Evolutionary conservation across 92 coral and sea anemone species (phyloP).

Genomic region (Palythoa heliodiscus): DNA sequence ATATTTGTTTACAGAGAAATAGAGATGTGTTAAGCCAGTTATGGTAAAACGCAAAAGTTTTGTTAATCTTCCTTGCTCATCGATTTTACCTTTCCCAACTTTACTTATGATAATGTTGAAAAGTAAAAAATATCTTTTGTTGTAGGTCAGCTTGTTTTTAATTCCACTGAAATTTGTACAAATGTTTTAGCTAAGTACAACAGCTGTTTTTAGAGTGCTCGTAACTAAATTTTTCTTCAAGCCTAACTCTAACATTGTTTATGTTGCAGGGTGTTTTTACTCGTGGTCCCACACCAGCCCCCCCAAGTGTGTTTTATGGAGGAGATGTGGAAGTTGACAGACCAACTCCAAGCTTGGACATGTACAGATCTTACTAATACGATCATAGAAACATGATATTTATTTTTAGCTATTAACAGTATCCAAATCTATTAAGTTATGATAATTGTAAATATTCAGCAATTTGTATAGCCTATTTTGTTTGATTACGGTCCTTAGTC

Average conservation of each 20-base stretch:
- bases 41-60: no score
- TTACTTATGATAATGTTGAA: no score
- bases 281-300: conserved; percentile 77
- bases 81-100: no score
- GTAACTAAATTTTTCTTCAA: no score
- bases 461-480: background rate
- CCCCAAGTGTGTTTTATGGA: conserved; percentile 88
- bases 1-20: no score
- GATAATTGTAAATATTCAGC: background rate
- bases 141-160: no score
- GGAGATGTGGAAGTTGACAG: conserved; percentile 97
- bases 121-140: no score
- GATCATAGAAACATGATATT: background rate
- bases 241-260: background rate
- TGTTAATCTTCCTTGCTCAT: no score
- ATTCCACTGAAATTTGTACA: no score
- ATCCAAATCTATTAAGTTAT: background rate
- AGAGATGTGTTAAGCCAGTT: no score
- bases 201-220: background rate
- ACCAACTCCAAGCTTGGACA: conserved; percentile 9
- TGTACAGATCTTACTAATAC: conserved; percentile 32
- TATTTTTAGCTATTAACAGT: background rate
- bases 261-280: conserved; percentile 81
- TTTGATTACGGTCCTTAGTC: background rate
- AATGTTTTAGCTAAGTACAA: no score